Evolutionary conservation across 2,797 vertebrate species (phyloP), one percentile per base, ranked within the genome.

Genomic region (Remorina albescens): DNA sequence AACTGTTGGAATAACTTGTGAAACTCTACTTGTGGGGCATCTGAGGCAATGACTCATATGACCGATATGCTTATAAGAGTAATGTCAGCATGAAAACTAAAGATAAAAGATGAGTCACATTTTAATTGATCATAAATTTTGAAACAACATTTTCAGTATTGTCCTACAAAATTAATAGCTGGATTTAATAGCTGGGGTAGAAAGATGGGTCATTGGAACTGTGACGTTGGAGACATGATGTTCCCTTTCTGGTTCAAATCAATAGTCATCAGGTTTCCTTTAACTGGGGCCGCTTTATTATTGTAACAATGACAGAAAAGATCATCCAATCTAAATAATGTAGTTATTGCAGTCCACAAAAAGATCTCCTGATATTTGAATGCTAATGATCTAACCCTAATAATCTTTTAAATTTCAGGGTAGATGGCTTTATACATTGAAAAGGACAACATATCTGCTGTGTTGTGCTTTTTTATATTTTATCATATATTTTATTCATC

Each of bases 21-120:
- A 23, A 71, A 63, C 49, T 47, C 65, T 19, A 26, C 21, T 67
- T 2, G 5, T 32, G 41, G 18, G 51, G 18, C 39, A 51, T 69
- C 62, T 69, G 19, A 53, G n/a, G 51, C 2, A 34, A 63, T 12
- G 6, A 42, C 19, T 57, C 54, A 54, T 19, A 53, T n/a, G 25
- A 57, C 15, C 2, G 21, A 16, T 7, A 26, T 39, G 21, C n/a
- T 25, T 15, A 23, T 18, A 49, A 47, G 23, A 53, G 1, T 19
- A 65, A 65, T 18, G n/a, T 37, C 5, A 25, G 28, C 11, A n/a
- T 62, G 12, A 49, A 49, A 41, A 36, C 46, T 21, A 34, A 42
- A 59, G 18, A 47, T 47, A 50, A 74, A 63, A 30, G 4, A 16
- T 55, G 19, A 70, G 51, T 47, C 46, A 70, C 21, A 49, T 42